These are phyloP conservation scores for Halocaridina rubra DNA, from an alignment of 2,888 invertebrate genomes.

Conservation along the genomic window DNA sequence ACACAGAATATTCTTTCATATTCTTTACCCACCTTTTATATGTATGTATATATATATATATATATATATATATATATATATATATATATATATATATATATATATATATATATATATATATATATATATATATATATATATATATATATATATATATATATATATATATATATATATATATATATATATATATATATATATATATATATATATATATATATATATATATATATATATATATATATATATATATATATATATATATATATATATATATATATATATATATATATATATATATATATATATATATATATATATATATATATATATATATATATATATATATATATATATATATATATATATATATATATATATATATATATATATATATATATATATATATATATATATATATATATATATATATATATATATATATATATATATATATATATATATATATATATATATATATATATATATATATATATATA, in stretches of 20 bases:
- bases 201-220: background rate
- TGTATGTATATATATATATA: background rate
- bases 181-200: background rate
- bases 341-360: background rate
- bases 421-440: background rate
- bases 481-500: too few species aligned
- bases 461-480: too few species aligned
- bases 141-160: background rate
- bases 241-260: background rate
- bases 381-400: background rate
- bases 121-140: background rate
- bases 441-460: too few species aligned
- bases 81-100: background rate
- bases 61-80: background rate
- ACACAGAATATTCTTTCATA: too few species aligned
- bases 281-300: background rate
- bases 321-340: background rate
- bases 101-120: background rate
- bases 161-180: background rate
- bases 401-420: background rate
- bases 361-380: background rate
- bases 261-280: background rate
- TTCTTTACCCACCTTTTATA: background rate
- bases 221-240: background rate
- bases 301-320: background rate